Percentiles rank a stretch among this genome's conserved stretches.
Conservation (phyloP, 2,113 vertebrate species). For the Neotragus pygmaeus region DNA sequence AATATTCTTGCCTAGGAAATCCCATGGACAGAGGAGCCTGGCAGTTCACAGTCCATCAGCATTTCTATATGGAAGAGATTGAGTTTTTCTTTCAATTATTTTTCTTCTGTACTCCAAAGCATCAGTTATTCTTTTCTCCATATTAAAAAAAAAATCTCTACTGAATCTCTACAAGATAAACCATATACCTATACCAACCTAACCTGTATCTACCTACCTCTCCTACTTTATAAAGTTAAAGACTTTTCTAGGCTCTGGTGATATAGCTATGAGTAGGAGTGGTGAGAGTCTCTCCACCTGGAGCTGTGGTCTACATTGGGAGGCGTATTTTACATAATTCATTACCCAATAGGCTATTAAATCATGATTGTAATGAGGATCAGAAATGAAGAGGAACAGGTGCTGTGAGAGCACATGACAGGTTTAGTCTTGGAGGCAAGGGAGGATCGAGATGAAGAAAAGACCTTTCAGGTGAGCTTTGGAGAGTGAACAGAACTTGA, state of each 20-base stretch:
- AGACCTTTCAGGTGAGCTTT: neutral
- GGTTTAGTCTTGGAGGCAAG: neutral
- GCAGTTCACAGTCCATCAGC: neutral
- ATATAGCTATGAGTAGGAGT: neutral
- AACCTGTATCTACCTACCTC: neutral
- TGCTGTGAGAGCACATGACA: neutral
- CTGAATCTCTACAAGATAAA: neutral
- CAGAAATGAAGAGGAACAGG: neutral
- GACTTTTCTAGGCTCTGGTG: neutral
- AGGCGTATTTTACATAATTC: neutral
- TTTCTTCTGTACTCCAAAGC: neutral
- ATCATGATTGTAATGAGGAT: neutral
- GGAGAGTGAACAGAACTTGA: neutral
- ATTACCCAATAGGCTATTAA: neutral
- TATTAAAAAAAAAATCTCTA: neutral
- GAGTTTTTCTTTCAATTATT: neutral
- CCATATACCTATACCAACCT: neutral
- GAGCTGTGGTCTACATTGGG: neutral
- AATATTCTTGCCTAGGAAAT: neutral
- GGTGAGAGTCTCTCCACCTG: neutral
- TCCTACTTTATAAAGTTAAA: neutral
- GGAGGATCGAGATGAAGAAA: neutral
- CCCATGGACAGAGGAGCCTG: neutral
- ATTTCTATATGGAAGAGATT: neutral
- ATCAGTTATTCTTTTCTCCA: neutral